Evolutionary conservation across 2,888 invertebrate genomes (phyloP).

Genomic region (Eilema sororculum): DNA sequence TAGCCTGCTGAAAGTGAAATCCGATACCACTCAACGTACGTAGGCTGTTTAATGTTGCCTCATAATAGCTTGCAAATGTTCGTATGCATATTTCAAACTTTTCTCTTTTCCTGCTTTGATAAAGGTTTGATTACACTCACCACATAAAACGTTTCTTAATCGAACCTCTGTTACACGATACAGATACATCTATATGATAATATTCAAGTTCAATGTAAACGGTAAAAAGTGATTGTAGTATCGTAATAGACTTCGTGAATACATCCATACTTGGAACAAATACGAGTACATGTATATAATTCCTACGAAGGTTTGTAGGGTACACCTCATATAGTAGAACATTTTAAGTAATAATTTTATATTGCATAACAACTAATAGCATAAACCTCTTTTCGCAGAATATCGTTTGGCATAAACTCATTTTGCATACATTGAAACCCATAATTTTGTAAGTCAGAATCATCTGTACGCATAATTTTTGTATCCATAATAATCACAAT

Average conservation of each 20-base stretch:
- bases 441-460: too few relatives aligned
- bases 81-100: slow-evolving; percentile 12
- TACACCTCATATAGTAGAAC: too few relatives aligned
- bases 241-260: not conserved
- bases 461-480: too few relatives aligned
- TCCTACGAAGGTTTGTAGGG: not conserved
- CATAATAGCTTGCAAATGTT: slow-evolving; percentile 47
- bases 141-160: not conserved
- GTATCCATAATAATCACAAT: too few relatives aligned
- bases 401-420: too few relatives aligned
- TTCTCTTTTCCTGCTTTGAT: slow-evolving; percentile 3
- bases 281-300: not conserved
- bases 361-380: too few relatives aligned
- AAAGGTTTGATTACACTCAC: slow-evolving; percentile 24
- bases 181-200: not conserved
- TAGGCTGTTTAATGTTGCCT: slow-evolving; percentile 37
- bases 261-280: not conserved
- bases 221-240: not conserved
- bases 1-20: slow-evolving; percentile 55
- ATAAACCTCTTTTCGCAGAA: too few relatives aligned
- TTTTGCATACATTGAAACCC: too few relatives aligned
- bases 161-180: not conserved
- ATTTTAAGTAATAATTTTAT: too few relatives aligned
- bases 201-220: not conserved
- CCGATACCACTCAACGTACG: slow-evolving; percentile 30